These are phyloP conservation scores for Tuta absoluta DNA, from an alignment of 2,888 invertebrate species.

Conservation along the genomic window DNA sequence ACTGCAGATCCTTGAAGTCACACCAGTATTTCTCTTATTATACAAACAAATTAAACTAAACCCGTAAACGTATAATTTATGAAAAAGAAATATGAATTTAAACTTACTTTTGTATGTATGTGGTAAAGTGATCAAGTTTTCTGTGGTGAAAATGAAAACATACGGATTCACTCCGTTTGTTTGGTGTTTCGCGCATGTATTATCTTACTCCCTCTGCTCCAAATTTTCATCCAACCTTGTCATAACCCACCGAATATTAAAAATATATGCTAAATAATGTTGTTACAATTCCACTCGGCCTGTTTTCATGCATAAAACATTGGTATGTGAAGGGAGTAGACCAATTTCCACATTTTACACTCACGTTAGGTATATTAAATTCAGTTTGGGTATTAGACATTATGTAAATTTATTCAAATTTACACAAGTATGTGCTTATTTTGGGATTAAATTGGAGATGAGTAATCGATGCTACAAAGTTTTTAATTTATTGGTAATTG, in stretches of 20 bases:
- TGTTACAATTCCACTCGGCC: slow-evolving; percentile 15
- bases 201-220: not conserved
- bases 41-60: not conserved
- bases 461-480: not conserved
- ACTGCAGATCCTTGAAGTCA: not conserved
- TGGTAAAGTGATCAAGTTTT: too few relatives aligned
- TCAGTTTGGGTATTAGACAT: slow-evolving; percentile 33
- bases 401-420: slow-evolving; percentile 23
- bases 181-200: not conserved
- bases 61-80: too few relatives aligned
- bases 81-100: too few relatives aligned
- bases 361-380: slow-evolving; percentile 45
- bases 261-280: slow-evolving; percentile 13
- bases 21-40: not conserved
- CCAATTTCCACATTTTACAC: slow-evolving; percentile 38
- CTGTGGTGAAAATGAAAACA: too few relatives aligned
- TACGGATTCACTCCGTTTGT: not conserved
- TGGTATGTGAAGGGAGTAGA: slow-evolving; percentile 37
- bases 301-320: slow-evolving; percentile 40
- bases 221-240: not conserved
- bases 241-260: not conserved
- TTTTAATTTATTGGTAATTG: not conserved
- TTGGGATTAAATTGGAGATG: not conserved
- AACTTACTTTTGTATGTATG: too few relatives aligned
- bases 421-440: not conserved